Conservation (phyloP, 2,113 vertebrate genomes). For the Lethenteron reissneri region DNA sequence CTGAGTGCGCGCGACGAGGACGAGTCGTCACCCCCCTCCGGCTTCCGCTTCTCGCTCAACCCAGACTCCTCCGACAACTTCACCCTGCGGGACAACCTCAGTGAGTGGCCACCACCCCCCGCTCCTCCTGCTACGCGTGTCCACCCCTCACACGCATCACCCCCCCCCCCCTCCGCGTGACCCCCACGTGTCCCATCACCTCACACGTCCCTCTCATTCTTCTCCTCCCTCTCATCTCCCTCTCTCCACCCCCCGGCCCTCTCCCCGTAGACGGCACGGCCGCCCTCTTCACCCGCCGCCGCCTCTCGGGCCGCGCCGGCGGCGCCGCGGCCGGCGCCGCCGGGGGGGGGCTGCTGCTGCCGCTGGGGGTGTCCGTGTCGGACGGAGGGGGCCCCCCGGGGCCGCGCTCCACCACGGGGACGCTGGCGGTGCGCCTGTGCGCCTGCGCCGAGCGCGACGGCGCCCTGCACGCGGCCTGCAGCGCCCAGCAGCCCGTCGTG, state of each 20-base stretch:
- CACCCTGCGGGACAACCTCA: constrained; percentile 3
- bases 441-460: not conserved
- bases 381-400: not conserved
- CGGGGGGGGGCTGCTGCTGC: not conserved
- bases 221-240: no score
- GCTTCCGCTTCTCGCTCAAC: not conserved
- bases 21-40: not conserved
- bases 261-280: constrained; percentile 2
- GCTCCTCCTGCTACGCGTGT: not conserved
- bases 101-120: not conserved
- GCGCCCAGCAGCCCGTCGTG: not conserved
- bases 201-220: no score
- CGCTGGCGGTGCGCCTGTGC: not conserved
- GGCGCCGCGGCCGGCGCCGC: not conserved
- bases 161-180: not conserved
- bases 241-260: not conserved
- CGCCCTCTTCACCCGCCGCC: not conserved
- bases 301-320: not conserved
- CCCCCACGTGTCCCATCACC: not conserved
- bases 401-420: not conserved
- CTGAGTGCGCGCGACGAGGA: not conserved
- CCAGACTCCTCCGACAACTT: not conserved
- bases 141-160: not conserved
- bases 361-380: not conserved
- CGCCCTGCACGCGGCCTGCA: not conserved